Percentiles rank a stretch among this genome's conserved stretches.
phyloP scores from a whole-genome alignment of 2,888 invertebrate genomes.

The Gymnocheta viridis region DNA sequence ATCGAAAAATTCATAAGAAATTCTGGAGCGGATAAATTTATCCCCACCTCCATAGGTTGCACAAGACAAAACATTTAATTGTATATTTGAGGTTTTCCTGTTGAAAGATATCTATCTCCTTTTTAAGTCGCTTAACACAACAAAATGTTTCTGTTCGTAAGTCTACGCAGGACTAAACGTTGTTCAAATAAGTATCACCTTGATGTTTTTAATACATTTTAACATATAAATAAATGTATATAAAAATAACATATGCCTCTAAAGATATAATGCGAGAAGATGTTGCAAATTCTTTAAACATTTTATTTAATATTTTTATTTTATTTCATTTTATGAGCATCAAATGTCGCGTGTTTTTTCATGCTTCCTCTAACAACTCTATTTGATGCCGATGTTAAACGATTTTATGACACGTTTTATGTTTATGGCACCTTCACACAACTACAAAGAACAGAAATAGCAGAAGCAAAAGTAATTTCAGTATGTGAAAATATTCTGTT shows the following conservation, averaged over 20 bases:
- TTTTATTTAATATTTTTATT: constrained; percentile 18
- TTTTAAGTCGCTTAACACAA: no score
- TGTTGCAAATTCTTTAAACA: constrained; percentile 25
- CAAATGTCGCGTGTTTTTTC: neutral
- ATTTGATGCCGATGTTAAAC: constrained; percentile 43
- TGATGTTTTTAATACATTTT: neutral
- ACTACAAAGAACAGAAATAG: neutral
- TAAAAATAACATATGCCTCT: neutral
- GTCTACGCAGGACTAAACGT: no score
- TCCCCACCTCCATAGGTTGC: no score
- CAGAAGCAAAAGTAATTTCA: neutral
- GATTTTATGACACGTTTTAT: constrained; percentile 59
- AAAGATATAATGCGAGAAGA: neutral
- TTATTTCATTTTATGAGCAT: constrained; percentile 19
- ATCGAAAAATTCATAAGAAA: no score
- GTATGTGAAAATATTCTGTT: constrained; percentile 25
- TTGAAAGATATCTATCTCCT: no score
- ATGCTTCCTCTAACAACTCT: constrained; percentile 38
- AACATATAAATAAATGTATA: neutral
- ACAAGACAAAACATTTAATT: no score
- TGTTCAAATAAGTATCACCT: no score
- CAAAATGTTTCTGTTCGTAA: no score
- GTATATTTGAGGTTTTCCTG: no score
- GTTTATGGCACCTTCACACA: constrained; percentile 53
- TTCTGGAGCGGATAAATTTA: no score